phyloP scores from a whole-genome alignment of 2,113 vertebrate species.

The Epinephelus moara region DNA sequence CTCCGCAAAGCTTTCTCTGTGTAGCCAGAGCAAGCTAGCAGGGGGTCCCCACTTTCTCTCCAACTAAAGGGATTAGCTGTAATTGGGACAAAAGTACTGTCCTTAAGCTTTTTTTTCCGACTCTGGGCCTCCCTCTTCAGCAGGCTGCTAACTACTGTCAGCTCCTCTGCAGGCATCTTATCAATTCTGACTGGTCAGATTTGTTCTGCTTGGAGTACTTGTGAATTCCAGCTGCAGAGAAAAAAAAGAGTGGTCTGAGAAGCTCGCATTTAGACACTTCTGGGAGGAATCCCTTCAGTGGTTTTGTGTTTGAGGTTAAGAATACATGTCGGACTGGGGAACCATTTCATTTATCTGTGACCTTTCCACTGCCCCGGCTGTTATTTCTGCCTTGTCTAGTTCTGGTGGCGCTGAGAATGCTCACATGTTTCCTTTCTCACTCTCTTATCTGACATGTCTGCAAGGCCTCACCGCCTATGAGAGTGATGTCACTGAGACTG shows the following conservation, averaged over 20 bases:
- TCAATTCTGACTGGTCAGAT: slow-evolving; percentile 46
- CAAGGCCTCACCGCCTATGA: slow-evolving; percentile 30
- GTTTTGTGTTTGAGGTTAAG: slow-evolving; percentile 29
- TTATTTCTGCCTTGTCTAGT: slow-evolving; percentile 53
- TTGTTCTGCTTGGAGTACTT: slow-evolving; percentile 41
- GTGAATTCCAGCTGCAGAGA: background rate
- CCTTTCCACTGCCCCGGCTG: slow-evolving; percentile 52
- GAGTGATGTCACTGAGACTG: slow-evolving; percentile 30
- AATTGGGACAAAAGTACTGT: slow-evolving; percentile 76
- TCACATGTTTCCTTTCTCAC: slow-evolving; percentile 77
- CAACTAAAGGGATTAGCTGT: slow-evolving; percentile 78
- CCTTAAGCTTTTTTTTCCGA: slow-evolving; percentile 36
- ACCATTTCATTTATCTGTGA: slow-evolving; percentile 64
- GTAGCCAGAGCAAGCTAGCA: slow-evolving; percentile 47
- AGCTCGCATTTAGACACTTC: background rate
- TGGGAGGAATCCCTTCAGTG: background rate
- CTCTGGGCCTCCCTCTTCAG: slow-evolving; percentile 21
- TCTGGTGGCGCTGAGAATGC: slow-evolving; percentile 65
- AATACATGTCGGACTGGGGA: slow-evolving; percentile 31
- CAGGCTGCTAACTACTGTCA: slow-evolving; percentile 38
- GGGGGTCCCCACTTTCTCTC: slow-evolving; percentile 73
- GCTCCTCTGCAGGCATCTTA: slow-evolving; percentile 41
- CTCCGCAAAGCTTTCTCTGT: slow-evolving; percentile 36
- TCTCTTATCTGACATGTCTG: slow-evolving; percentile 70
- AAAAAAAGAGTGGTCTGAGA: background rate